Percentiles rank a stretch among this genome's conserved stretches.
These are phyloP conservation scores for Tokudaia muenninki DNA, from an alignment of 2,797 vertebrate genomes.

Conservation along the genomic window DNA sequence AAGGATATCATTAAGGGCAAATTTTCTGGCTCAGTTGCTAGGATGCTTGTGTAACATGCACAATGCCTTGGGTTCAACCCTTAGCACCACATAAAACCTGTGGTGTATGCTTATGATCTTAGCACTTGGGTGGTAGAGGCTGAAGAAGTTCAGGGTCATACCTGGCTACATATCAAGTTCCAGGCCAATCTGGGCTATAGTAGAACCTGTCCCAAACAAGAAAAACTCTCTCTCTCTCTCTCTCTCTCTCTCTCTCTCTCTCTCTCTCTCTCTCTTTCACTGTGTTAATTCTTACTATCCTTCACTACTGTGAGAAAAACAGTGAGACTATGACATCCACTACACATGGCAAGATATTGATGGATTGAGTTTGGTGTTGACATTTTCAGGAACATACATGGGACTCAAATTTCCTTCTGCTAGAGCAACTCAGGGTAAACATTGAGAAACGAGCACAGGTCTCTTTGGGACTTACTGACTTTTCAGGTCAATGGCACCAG, in stretches of 20 bases:
- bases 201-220: not conserved
- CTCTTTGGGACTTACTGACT: not conserved
- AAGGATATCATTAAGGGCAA: not conserved
- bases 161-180: not conserved
- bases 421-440: not conserved
- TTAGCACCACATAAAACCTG: too few relatives aligned
- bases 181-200: not conserved
- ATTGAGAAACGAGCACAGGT: not conserved
- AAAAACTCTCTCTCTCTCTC: too few relatives aligned
- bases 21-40: not conserved
- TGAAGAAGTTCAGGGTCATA: not conserved
- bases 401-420: not conserved
- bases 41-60: not conserved
- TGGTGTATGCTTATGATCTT: not conserved
- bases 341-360: conserved; percentile 35
- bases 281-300: not conserved
- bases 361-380: not conserved
- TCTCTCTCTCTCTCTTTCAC: too few relatives aligned
- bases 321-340: not conserved
- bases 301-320: not conserved
- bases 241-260: too few relatives aligned
- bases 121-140: not conserved
- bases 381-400: not conserved
- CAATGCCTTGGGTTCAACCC: not conserved
- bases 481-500: not conserved